phyloP scores from a whole-genome alignment of 2,113 vertebrate species.

The Galemys pyrenaicus region DNA sequence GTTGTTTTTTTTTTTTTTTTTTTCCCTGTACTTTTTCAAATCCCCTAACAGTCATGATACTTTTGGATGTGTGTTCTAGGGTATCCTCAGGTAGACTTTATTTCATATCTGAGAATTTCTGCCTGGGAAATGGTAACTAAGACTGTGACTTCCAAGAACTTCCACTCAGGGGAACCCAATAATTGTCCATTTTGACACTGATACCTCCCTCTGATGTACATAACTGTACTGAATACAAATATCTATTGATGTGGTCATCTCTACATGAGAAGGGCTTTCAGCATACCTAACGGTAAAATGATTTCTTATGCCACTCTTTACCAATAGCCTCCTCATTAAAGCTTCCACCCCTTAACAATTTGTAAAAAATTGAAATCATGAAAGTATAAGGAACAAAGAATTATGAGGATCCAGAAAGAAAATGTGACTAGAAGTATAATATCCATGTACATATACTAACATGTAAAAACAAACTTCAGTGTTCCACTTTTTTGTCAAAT shows the following conservation, averaged over 20 bases:
- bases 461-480: neutral
- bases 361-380: too few species aligned
- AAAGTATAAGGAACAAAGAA: too few species aligned
- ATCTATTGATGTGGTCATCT: neutral
- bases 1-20: too few species aligned
- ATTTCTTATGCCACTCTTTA: neutral
- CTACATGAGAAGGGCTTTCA: neutral
- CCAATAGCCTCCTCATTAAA: neutral
- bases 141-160: neutral
- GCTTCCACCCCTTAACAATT: too few species aligned
- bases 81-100: neutral
- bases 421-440: too few species aligned
- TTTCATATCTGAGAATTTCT: constrained; percentile 39
- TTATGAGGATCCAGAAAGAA: too few species aligned
- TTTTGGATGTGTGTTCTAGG: neutral
- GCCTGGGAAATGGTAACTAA: neutral
- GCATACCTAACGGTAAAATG: neutral
- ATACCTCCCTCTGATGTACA: neutral
- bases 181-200: neutral
- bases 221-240: neutral
- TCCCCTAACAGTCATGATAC: neutral
- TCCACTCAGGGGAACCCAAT: neutral
- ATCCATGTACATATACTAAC: neutral
- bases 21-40: neutral
- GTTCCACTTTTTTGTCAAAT: neutral